Evolutionary conservation across 2,797 vertebrate species (phyloP), one percentile per base, ranked within the genome.

Genomic region (Leuciscus waleckii): DNA sequence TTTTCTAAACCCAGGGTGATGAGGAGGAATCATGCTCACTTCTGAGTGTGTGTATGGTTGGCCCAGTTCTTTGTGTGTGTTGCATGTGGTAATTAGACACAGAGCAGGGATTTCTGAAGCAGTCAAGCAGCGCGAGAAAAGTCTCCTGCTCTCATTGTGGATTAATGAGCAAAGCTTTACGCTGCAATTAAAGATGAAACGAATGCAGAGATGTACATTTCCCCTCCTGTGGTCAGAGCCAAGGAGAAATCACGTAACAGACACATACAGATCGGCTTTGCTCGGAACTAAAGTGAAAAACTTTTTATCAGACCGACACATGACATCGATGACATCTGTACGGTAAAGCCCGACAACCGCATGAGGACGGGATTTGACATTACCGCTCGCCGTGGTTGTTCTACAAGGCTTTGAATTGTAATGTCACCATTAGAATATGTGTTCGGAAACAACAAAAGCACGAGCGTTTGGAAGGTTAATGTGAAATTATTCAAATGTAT

Each of bases 401-500:
- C 49, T 87, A 87, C 86, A 90, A 89, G 91, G 56, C 81, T 73
- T 87, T 89, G 91, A 94, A 92, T 93, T 92, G 90, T 84, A 91
- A 92, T 91, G 90, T 93, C 87, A 92, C 83, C 89, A 93, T 92
- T 92, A 90, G 90, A 93, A 93, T 89, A 91, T 92, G 92, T 76
- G 87, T 90, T 89, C 91, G 79, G 89, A 88, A 92, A 93, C 77
- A 87, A 82, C 92, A 91, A 92, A 92, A 93, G 51, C 35, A 5
- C 21, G 8, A 84, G 67, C 58, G 85, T 61, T 90, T 79, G 83
- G 87, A 90, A 91, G 92, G 94, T 93, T 94, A 92, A 93, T 91
- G 90, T 85, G 90, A 93, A 95, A 94, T 92, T 94, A 94, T 95
- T 95, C 90, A 90, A 93, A 95, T 92, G 87, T 93, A 94, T 95